A percentile compares a stretch with the other conserved stretches of the same genome.
phyloP scores from a whole-genome alignment of 2,888 invertebrate species.

The Mesoligia furuncula region DNA sequence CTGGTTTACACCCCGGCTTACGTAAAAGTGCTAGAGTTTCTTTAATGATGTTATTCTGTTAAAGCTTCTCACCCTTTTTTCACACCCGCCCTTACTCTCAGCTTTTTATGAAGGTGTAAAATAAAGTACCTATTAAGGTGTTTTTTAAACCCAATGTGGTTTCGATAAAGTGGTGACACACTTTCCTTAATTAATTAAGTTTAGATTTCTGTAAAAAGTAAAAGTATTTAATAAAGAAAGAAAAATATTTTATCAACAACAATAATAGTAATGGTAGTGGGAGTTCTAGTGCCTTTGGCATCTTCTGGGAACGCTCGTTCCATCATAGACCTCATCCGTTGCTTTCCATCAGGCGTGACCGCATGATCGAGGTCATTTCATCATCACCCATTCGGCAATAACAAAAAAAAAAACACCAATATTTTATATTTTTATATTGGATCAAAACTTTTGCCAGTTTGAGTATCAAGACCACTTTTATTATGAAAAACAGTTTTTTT shows the following conservation, averaged over 20 bases:
- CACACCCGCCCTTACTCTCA: slow-evolving; percentile 33
- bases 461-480: background rate
- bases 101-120: slow-evolving; percentile 26
- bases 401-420: too few relatives aligned
- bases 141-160: background rate
- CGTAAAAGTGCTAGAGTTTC: slow-evolving; percentile 51
- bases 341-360: too few relatives aligned
- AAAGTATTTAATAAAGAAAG: background rate
- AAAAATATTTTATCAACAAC: too few relatives aligned
- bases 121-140: background rate
- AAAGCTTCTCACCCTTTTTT: slow-evolving; percentile 46
- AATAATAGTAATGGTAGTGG: too few relatives aligned
- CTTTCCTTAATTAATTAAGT: background rate
- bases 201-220: background rate
- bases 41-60: slow-evolving; percentile 60
- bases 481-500: background rate
- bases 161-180: background rate
- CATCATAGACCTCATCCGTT: too few relatives aligned
- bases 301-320: too few relatives aligned
- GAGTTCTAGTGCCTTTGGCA: too few relatives aligned
- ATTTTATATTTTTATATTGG: too few relatives aligned
- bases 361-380: too few relatives aligned
- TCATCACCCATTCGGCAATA: too few relatives aligned
- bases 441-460: background rate
- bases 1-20: slow-evolving; percentile 46